phyloP scores from a whole-genome alignment of 2,113 vertebrate genomes.

The Urocolius indicus region DNA sequence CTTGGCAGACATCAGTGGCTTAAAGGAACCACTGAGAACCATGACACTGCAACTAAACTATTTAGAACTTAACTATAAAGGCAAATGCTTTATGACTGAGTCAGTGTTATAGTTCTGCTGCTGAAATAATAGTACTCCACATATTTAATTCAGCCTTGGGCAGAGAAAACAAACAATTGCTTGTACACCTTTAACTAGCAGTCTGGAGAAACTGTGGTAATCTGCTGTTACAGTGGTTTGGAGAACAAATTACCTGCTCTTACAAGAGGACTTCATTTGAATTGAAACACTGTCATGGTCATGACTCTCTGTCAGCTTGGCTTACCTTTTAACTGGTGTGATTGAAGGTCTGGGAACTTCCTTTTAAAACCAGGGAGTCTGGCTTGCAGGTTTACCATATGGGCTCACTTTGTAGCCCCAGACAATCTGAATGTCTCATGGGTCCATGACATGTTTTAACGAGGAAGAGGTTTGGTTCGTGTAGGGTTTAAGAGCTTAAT shows the following conservation, averaged over 20 bases:
- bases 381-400: neutral
- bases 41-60: neutral
- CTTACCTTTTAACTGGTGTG: neutral
- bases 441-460: neutral
- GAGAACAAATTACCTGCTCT: neutral
- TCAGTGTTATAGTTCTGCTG: neutral
- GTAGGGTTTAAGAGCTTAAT: neutral
- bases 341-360: neutral
- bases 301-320: neutral
- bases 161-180: neutral
- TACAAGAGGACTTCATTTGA: neutral
- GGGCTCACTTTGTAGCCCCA: neutral
- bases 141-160: neutral
- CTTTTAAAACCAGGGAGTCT: neutral
- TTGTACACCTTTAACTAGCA: neutral
- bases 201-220: neutral
- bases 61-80: neutral
- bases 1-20: neutral
- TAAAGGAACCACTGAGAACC: neutral
- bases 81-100: neutral
- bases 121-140: neutral
- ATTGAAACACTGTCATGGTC: accelerated
- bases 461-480: neutral
- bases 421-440: neutral
- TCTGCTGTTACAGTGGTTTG: neutral